Conservation (phyloP, 2,888 invertebrate genomes). For the Congeria kusceri region DNA sequence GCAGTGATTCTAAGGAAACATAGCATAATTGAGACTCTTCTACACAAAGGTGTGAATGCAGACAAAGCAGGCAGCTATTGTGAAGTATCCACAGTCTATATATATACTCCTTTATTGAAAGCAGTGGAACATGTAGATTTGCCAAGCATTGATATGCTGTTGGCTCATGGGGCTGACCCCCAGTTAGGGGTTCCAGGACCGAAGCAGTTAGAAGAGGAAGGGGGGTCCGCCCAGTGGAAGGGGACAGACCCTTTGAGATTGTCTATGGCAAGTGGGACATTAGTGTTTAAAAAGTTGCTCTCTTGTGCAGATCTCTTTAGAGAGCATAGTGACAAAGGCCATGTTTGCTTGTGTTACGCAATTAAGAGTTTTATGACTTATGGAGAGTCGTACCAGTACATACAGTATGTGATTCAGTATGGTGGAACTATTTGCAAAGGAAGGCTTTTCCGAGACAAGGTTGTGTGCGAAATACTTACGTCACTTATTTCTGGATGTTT, state of each 20-base stretch:
- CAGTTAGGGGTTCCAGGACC: slow-evolving; percentile 35
- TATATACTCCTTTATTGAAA: slow-evolving; percentile 21
- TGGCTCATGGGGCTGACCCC: slow-evolving; percentile 36
- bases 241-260: background rate
- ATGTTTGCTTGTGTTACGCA: slow-evolving; percentile 4
- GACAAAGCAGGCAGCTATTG: background rate
- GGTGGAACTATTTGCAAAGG: slow-evolving; percentile 3
- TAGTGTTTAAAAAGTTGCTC: background rate
- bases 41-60: background rate
- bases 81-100: background rate
- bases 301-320: background rate
- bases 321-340: background rate
- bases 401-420: background rate
- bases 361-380: background rate
- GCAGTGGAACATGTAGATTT: slow-evolving; percentile 34
- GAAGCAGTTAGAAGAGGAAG: slow-evolving; percentile 43
- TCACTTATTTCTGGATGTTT: background rate
- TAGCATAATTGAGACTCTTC: background rate
- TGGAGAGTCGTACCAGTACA: background rate
- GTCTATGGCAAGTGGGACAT: background rate
- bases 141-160: slow-evolving; percentile 21
- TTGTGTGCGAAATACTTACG: background rate
- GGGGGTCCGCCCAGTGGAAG: slow-evolving; percentile 26
- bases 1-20: background rate
- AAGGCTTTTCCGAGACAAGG: background rate